Evolutionary conservation across 2,113 vertebrate genomes (phyloP).

Genomic region (Apaloderma vittatum): DNA sequence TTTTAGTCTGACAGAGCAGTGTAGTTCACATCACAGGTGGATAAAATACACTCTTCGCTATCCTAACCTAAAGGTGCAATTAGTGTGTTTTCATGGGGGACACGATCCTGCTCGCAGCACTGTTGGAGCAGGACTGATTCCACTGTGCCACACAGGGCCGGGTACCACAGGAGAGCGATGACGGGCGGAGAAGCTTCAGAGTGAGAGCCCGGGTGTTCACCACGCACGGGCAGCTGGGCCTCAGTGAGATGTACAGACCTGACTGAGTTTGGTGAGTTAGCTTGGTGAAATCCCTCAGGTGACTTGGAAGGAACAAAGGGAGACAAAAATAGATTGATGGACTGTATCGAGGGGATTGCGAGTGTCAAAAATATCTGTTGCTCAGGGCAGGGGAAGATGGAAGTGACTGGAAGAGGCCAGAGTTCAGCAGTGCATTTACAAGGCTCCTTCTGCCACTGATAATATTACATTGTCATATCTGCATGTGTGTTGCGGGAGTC

Average conservation of each 20-base stretch:
- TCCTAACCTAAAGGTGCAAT: background rate
- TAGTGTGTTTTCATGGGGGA: background rate
- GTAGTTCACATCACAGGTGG: background rate
- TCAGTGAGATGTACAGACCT: background rate
- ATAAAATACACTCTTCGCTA: background rate
- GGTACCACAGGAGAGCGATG: fast-evolving
- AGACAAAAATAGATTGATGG: constrained; percentile 59
- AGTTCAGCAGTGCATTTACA: constrained; percentile 61
- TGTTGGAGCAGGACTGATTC: background rate
- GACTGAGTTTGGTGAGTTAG: background rate
- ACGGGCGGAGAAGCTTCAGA: fast-evolving
- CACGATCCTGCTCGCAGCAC: fast-evolving
- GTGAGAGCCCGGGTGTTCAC: background rate
- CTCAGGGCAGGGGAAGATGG: constrained; percentile 52
- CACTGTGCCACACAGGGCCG: fast-evolving
- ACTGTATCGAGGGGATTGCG: constrained; percentile 50
- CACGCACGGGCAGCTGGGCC: background rate
- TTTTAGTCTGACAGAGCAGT: background rate
- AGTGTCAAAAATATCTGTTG: constrained; percentile 65
- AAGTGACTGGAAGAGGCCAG: constrained; percentile 54
- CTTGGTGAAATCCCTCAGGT: background rate
- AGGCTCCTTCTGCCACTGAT: constrained; percentile 48
- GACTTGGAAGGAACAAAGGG: constrained; percentile 30
- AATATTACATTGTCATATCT: constrained; percentile 29
- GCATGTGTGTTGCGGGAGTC: background rate